Evolutionary conservation across 2,797 vertebrate genomes (phyloP).

Genomic region (Acipenser transmontanus): DNA sequence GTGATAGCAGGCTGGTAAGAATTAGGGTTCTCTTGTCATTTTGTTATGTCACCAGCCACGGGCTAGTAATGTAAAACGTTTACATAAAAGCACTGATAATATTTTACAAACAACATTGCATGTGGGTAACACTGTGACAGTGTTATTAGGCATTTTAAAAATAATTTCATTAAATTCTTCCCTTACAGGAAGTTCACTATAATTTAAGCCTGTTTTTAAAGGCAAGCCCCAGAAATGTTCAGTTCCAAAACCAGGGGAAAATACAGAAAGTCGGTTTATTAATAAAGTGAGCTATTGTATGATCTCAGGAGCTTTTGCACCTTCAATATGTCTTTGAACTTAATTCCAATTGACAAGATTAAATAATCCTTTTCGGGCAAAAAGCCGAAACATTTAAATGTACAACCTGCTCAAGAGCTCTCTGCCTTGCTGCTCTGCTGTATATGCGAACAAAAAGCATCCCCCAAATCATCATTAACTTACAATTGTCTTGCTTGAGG

Average conservation of each 20-base stretch:
- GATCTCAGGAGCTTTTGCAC: conserved; percentile 18
- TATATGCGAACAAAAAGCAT: conserved; percentile 16
- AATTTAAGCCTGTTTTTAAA: conserved; percentile 2
- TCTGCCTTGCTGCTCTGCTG: conserved; percentile 4
- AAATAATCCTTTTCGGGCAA: conserved; percentile 20
- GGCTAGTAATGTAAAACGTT: conserved; percentile 15
- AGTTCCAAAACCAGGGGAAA: neutral
- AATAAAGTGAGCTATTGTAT: conserved; percentile 17
- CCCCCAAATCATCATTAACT: conserved; percentile 33
- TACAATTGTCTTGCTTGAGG: conserved; percentile 23
- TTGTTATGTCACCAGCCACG: conserved; percentile 9
- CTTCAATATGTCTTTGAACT: conserved; percentile 19
- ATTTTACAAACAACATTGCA: conserved; percentile 16
- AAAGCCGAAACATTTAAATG: conserved; percentile 21
- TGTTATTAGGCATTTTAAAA: conserved; percentile 31
- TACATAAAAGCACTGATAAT: conserved; percentile 18
- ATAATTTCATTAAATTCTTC: conserved; percentile 25
- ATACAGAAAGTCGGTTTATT: conserved; percentile 8
- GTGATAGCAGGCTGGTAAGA: neutral
- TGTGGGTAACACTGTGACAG: conserved; percentile 24
- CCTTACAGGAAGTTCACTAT: conserved; percentile 24
- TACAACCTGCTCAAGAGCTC: conserved; percentile 11
- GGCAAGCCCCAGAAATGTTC: conserved; percentile 14
- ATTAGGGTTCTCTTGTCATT: neutral
- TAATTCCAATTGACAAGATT: conserved; percentile 26